Evolutionary conservation across 2,797 vertebrate species (phyloP).

Genomic region (Tokudaia tokunoshimensis): DNA sequence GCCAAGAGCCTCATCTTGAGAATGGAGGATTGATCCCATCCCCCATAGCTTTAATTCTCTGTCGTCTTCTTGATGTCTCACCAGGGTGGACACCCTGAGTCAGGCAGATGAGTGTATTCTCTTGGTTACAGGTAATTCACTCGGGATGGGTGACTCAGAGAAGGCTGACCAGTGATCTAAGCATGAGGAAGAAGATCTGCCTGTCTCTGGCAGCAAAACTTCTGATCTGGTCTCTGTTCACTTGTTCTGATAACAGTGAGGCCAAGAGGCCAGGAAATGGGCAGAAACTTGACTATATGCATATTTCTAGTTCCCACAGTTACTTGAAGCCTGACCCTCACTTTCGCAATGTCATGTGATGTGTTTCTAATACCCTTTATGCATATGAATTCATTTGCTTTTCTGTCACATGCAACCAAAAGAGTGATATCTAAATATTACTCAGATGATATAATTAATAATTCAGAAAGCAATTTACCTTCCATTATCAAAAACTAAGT

Average conservation of each 20-base stretch:
- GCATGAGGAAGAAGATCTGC: background rate
- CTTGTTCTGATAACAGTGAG: background rate
- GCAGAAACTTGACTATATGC: background rate
- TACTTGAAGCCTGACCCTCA: background rate
- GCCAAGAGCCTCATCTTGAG: background rate
- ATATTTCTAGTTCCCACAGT: background rate
- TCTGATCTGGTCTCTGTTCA: background rate
- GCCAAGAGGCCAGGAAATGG: background rate
- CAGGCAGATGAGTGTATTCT: background rate
- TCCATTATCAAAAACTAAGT: background rate
- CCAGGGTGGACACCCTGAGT: background rate
- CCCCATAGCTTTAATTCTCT: background rate
- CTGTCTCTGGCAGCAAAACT: background rate
- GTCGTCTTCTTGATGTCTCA: background rate
- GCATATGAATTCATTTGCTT: conserved; percentile 20
- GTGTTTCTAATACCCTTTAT: background rate
- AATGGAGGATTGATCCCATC: background rate
- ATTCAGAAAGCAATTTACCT: conserved; percentile 29
- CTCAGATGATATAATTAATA: conserved; percentile 8
- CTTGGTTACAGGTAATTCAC: background rate
- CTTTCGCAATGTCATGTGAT: background rate
- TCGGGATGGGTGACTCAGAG: background rate
- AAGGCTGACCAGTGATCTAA: background rate
- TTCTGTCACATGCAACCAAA: background rate
- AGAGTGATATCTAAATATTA: background rate